These are phyloP conservation scores for Anabacerthia variegaticeps DNA, from an alignment of 2,797 vertebrate species.

Conservation along the genomic window DNA sequence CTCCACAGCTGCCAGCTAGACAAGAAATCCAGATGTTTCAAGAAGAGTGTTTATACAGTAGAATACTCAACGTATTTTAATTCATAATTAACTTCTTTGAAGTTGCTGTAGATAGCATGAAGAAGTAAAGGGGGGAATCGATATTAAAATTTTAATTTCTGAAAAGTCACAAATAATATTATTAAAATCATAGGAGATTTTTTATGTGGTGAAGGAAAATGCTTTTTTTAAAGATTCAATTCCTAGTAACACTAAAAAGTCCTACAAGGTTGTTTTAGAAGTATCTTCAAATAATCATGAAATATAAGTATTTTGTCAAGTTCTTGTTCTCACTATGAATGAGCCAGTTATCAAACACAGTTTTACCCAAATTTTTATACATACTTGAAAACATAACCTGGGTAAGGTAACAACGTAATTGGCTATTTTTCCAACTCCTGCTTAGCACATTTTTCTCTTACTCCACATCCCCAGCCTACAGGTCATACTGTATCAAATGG, in stretches of 20 bases:
- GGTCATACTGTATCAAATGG: neutral
- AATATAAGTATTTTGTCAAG: neutral
- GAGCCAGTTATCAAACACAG: neutral
- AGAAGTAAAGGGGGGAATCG: neutral
- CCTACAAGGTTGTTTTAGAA: neutral
- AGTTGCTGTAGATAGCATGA: neutral
- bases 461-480: neutral
- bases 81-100: neutral
- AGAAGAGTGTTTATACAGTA: neutral
- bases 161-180: neutral
- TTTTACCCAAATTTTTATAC: neutral
- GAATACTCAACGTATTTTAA: neutral
- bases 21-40: neutral
- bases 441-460: neutral
- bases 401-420: neutral
- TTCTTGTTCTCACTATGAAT: neutral
- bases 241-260: neutral
- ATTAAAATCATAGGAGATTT: rapidly evolving
- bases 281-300: neutral
- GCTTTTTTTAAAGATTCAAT: neutral
- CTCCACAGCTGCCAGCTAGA: neutral
- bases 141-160: neutral
- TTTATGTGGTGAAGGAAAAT: neutral
- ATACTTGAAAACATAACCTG: neutral
- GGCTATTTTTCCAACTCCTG: neutral